Evolutionary conservation across 2,888 invertebrate species (phyloP), one percentile per base, ranked within the genome.

Genomic region (Euproctis similis): DNA sequence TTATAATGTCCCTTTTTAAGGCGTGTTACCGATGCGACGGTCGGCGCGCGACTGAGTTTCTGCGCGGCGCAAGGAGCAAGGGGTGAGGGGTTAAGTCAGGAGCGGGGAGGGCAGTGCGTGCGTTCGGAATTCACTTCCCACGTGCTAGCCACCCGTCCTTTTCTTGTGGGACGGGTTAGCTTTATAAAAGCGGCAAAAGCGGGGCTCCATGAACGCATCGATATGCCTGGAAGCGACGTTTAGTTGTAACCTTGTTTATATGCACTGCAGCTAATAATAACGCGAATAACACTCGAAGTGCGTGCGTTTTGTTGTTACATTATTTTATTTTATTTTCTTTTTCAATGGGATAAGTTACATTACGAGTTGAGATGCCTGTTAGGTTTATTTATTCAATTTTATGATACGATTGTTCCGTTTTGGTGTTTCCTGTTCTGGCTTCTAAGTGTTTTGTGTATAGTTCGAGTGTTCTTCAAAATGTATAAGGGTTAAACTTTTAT

Each of bases 81-180:
- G 53, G 64, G 48, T 45, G 59, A 42, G 59, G 53, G 54, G 52
- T 44, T 36, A 35, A 41, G 39, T 36, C 35, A 32, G 36, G 44
- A 52, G 56, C 56, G 63, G 62, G 62, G 60, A 60, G 68, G 74
- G 21, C 10, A 21, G 21, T 84, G 84, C 84, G 84, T 84, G 80
- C 76, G 78, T 78, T 77, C 67, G 82, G 82, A 82, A 84, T 84
- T 73, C 74, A 72, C 81, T 77, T 77, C 81, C 82, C 82, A 82
- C 81, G 82, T 82, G 81, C 72, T 52, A 53, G 65, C 55, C 63
- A 54, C 52, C 75, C 75, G 70, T 78, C 82, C 75, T 73, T 74
- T 73, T 78, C 77, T 72, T 69, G 58, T 74, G 57, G 80, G 77
- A 78, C 76, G 80, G 78, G 81, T 81, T 80, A 69, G 77, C 77